Percentiles rank a stretch among this genome's conserved stretches.
Evolutionary conservation across 2,797 vertebrate genomes (phyloP).

Genomic region (Dromococcyx pavoninus): DNA sequence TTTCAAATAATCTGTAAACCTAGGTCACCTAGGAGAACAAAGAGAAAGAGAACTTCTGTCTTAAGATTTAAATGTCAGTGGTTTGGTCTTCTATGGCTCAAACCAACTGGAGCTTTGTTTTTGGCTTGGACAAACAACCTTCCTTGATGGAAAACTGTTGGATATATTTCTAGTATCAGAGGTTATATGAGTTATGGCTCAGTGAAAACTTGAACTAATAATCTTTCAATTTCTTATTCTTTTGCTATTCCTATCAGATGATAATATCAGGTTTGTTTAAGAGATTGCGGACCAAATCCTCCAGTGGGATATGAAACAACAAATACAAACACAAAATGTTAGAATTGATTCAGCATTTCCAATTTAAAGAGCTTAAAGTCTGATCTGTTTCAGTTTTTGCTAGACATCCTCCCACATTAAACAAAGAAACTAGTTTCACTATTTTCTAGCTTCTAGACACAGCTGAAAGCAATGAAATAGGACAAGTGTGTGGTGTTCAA

Average conservation of each 20-base stretch:
- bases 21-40: not conserved
- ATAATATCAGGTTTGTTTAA: not conserved
- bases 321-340: not conserved
- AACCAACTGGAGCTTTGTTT: not conserved
- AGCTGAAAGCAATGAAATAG: not conserved
- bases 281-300: not conserved
- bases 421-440: not conserved
- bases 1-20: conserved; percentile 40
- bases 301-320: not conserved
- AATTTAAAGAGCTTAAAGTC: not conserved
- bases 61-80: not conserved
- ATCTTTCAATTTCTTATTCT: not conserved
- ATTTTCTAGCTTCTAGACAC: not conserved
- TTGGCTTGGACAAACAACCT: not conserved
- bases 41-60: not conserved
- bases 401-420: not conserved
- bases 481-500: not conserved
- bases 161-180: not conserved
- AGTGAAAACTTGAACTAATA: not conserved
- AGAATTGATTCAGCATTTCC: not conserved
- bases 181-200: not conserved
- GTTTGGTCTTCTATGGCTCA: not conserved
- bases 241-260: not conserved
- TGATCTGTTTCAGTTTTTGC: not conserved
- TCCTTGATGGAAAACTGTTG: not conserved